A percentile compares a stretch with the other conserved stretches of the same genome.
Evolutionary conservation across 2,113 vertebrate genomes (phyloP).

Genomic region (Taurulus bubalis): DNA sequence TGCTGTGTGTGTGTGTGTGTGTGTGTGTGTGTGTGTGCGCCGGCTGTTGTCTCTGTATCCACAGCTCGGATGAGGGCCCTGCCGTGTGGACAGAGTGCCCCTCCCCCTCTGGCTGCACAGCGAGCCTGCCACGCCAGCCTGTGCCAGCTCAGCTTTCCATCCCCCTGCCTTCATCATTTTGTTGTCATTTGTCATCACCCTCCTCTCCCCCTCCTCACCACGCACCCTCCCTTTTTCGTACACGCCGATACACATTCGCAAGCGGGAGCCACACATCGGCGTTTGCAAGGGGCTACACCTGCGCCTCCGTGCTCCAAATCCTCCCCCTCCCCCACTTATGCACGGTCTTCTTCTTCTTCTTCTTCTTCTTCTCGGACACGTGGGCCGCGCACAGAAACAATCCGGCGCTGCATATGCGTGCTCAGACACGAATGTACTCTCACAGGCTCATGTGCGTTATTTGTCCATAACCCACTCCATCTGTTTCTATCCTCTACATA

Average conservation of each 20-base stretch:
- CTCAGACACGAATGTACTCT: slow-evolving; percentile 42
- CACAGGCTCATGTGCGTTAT: slow-evolving; percentile 50
- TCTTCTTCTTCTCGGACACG: slow-evolving; percentile 3
- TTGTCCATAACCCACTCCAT: slow-evolving; percentile 71
- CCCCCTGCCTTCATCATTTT: slow-evolving; percentile 62
- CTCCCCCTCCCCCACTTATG: background rate
- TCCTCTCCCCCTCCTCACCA: slow-evolving; percentile 29
- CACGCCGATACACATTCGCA: slow-evolving; percentile 12
- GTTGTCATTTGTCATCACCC: slow-evolving; percentile 70
- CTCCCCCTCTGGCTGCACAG: slow-evolving; percentile 36
- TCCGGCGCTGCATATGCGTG: slow-evolving; percentile 44
- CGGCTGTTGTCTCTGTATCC: slow-evolving; percentile 70
- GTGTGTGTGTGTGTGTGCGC: slow-evolving; percentile 19
- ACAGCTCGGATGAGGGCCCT: slow-evolving; percentile 58
- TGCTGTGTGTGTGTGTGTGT: slow-evolving; percentile 28
- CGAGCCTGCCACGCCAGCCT: slow-evolving; percentile 44
- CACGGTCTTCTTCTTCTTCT: background rate
- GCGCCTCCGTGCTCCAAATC: slow-evolving; percentile 46
- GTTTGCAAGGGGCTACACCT: slow-evolving; percentile 72
- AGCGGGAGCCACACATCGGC: slow-evolving; percentile 26
- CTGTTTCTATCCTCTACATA: slow-evolving; percentile 56
- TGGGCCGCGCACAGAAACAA: slow-evolving; percentile 17
- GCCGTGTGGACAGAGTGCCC: slow-evolving; percentile 57
- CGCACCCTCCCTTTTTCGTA: background rate
- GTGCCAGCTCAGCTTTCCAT: slow-evolving; percentile 62